Evolutionary conservation across 2,113 vertebrate genomes (phyloP), one percentile per base, ranked within the genome.

Genomic region (Neogobius melanostomus): DNA sequence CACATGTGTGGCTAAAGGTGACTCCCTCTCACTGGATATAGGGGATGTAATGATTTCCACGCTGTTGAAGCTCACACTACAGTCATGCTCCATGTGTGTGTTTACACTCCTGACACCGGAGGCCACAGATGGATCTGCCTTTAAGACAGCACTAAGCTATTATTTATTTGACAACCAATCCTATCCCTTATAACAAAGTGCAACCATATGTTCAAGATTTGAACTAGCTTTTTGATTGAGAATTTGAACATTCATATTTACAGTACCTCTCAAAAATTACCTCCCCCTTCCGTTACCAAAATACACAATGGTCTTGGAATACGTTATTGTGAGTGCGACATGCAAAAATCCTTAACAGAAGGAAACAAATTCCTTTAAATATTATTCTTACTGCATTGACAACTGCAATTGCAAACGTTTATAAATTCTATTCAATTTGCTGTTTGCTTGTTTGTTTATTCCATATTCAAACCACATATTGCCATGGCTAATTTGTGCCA

Each of bases 111-210:
- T 68, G 75, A 85, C 82, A 79, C 80, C 11, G 56, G 68, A 44
- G 80, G 66, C 53, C 66, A 77, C 84, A 85, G 79, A 88, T 84
- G 87, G 87, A 82, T 75, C 56, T 5, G 59, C 66, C 75, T 70
- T 74, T 64, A 83, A 59, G 80, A 84, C 69, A 76, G 63, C 70
- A 77, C 76, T 79, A 84, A 84, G 67, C 64, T 57, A 62, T 84
- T 72, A 77, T 81, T 87, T 81, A 83, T 82, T 83, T 80, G 68
- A 81, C 60, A 64, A 43, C 10, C 48, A 28, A 60, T 68, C 43
- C 46, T 50, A 63, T 79, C 71, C 74, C 76, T 69, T 84, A 45
- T 69, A 64, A 68, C 60, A 76, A 74, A 60, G n/a, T 74, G 50
- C 28, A 77, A 75, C 77, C 82, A 79, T 43, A 82, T 87, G 77